phyloP scores from a whole-genome alignment of 2,113 vertebrate species.

The Oncorhynchus mykiss region DNA sequence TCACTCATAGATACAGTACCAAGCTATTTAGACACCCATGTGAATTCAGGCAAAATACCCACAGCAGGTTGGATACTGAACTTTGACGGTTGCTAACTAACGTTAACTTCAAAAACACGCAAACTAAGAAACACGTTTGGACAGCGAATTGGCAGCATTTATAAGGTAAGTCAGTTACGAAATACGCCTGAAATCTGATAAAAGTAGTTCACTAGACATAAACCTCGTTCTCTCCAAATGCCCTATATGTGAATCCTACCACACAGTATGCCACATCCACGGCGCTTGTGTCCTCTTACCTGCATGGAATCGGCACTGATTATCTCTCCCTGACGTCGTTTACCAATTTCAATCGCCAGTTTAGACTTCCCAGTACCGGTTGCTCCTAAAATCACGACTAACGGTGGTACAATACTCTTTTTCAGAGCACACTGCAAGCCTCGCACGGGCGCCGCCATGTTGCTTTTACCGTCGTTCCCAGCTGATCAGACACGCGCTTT shows the following conservation, averaged over 20 bases:
- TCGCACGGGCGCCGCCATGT: constrained; percentile 74
- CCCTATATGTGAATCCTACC: too few species aligned
- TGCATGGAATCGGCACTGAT: constrained; percentile 96
- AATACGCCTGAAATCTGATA: too few species aligned
- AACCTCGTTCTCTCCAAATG: too few species aligned
- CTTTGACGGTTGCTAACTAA: constrained; percentile 3
- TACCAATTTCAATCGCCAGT: constrained; percentile 86
- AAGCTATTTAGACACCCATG: too few species aligned
- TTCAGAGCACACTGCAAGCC: constrained; percentile 49
- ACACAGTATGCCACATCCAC: too few species aligned
- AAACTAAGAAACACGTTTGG: too few species aligned
- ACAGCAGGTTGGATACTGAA: neutral
- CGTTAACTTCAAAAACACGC: too few species aligned
- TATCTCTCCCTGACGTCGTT: constrained; percentile 83
- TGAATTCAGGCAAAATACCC: too few species aligned
- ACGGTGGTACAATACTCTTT: constrained; percentile 62
- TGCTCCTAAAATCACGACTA: constrained; percentile 89
- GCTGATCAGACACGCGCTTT: constrained; percentile 51
- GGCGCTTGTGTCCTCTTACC: constrained; percentile 68
- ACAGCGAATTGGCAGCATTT: too few species aligned
- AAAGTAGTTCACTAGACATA: too few species aligned
- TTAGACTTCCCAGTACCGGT: constrained; percentile 92
- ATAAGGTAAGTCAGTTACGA: too few species aligned
- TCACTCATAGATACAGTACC: too few species aligned
- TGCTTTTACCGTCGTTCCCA: constrained; percentile 17